Percentiles rank a stretch among this genome's conserved stretches.
Evolutionary conservation across 92 coral and sea anemone genomes (phyloP).

Genomic region (Porites rus): DNA sequence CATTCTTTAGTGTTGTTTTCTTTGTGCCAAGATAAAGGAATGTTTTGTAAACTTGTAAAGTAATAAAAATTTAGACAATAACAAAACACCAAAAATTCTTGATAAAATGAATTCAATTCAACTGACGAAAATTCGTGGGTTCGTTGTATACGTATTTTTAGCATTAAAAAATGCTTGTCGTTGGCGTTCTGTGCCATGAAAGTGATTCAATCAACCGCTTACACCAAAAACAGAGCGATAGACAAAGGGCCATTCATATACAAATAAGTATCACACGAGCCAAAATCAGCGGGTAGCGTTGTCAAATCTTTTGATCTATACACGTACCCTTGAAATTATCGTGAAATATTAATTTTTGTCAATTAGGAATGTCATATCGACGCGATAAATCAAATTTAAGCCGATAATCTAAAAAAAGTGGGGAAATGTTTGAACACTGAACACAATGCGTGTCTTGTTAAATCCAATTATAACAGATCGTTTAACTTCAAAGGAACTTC

Average conservation of each 20-base stretch:
- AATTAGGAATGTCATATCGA: slow-evolving; percentile 49
- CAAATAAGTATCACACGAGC: slow-evolving; percentile 36
- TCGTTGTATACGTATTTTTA: too few species aligned
- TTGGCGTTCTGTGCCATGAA: neutral
- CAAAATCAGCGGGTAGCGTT: slow-evolving; percentile 18
- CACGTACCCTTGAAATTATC: slow-evolving; percentile 52
- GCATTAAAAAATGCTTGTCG: too few species aligned
- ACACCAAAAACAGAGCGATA: neutral
- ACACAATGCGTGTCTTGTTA: neutral
- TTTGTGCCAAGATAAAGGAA: neutral
- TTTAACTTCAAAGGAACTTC: neutral
- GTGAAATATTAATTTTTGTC: slow-evolving; percentile 45
- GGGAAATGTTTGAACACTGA: slow-evolving; percentile 22
- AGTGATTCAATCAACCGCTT: neutral
- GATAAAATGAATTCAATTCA: too few species aligned
- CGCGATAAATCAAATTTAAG: slow-evolving; percentile 40
- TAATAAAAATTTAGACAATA: too few species aligned
- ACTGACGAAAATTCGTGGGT: too few species aligned
- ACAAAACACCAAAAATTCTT: too few species aligned
- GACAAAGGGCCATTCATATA: slow-evolving; percentile 13
- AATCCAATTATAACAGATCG: slow-evolving; percentile 1
- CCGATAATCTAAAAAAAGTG: slow-evolving; percentile 10
- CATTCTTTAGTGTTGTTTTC: neutral
- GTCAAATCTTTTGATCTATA: slow-evolving; percentile 26
- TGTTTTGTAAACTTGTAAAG: neutral